Evolutionary conservation across 2,113 vertebrate genomes (phyloP), one percentile per base, ranked within the genome.

Genomic region (Cheilinus undulatus): DNA sequence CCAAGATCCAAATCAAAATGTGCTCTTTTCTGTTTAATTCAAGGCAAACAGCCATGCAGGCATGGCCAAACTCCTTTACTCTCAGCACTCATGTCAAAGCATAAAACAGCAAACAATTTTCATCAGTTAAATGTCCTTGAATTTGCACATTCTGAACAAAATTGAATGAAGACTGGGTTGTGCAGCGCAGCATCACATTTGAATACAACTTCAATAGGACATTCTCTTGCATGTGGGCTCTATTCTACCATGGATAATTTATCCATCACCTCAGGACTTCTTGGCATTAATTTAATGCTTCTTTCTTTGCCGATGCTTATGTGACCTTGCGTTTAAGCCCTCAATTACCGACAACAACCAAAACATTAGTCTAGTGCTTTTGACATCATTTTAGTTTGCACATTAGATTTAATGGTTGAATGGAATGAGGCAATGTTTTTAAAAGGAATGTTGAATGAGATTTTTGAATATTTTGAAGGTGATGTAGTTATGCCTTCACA

Each of bases 21-120:
- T 61, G 43, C 24, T 52, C n/a, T 42, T 13, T 61, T 74, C 45
- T 76, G 73, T 77, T 56, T 46, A 54, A 27, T 63, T 69, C 42
- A 63, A 63, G 74, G 82, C 75, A 72, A 69, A 72, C 66, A 69
- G 40, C 28, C 17, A 0, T 69, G 79, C 32, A 80, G 70, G 71
- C 62, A 75, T 17, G 59, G 77, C 63, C 65, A 65, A 63, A 62
- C 50, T 56, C 17, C 77, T 80, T 58, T 51, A 52, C 58, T 60
- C 69, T 67, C 69, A 19, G 23, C 62, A 73, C 22, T 43, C 66
- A 27, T 64, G 87, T 80, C 49, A 76, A 80, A 82, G 59, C 53
- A 83, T 85, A 66, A 19, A 59, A 61, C 46, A 62, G 59, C 86
- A 82, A 91, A 91, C 75, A 79, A 66, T 90, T 91, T 83, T 24